phyloP scores from a whole-genome alignment of 2,888 invertebrate genomes.

The Spialia ferax region DNA sequence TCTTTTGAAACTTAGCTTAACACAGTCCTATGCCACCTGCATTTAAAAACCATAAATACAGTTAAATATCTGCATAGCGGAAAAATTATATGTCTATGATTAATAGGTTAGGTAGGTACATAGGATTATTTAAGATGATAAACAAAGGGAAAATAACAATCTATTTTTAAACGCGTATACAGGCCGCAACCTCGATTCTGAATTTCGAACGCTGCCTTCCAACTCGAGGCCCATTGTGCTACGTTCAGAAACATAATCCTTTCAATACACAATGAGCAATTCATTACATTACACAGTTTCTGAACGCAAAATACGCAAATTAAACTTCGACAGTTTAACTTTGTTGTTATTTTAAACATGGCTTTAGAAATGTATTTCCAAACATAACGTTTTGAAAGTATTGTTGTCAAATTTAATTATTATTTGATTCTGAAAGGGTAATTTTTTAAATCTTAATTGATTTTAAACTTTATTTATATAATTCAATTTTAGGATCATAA shows the following conservation, averaged over 20 bases:
- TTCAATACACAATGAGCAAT: constrained; percentile 41
- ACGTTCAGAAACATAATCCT: constrained; percentile 40
- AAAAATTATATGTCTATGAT: no score
- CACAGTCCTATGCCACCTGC: no score
- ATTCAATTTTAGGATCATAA: no score
- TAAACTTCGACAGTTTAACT: constrained; percentile 34
- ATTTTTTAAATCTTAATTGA: no score
- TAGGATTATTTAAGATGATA: no score
- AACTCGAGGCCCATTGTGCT: constrained; percentile 35
- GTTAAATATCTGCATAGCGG: no score
- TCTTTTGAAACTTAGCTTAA: no score
- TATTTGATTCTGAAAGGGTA: no score
- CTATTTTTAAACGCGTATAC: constrained; percentile 29
- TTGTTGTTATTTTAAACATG: constrained; percentile 21
- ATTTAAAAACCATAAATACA: no score
- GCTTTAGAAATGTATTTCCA: constrained; percentile 13
- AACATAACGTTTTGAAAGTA: neutral
- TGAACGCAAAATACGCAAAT: constrained; percentile 39
- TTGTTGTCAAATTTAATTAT: neutral
- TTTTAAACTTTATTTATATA: no score
- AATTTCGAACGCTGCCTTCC: constrained; percentile 38
- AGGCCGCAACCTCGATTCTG: constrained; percentile 36
- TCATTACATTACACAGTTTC: constrained; percentile 41
- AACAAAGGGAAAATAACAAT: constrained; percentile 10
- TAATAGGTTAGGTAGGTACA: no score